Conservation (phyloP, 2,888 invertebrate species). For the Cryptocheilus praepositus region DNA sequence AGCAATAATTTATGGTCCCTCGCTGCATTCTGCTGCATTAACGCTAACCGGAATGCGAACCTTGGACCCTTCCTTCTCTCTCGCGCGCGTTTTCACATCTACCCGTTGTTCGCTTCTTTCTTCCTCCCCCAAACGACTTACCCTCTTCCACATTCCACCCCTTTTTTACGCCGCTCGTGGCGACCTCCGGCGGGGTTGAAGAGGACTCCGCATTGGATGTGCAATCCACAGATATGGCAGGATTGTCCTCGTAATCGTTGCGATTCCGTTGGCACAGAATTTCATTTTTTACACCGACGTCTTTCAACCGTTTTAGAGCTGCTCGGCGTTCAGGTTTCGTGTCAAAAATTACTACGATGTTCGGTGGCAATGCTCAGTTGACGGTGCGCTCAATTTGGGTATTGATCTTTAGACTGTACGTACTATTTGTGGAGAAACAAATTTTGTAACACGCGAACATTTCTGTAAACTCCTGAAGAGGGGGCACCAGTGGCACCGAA, state of each 20-base stretch:
- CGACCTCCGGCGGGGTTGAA: constrained; percentile 44
- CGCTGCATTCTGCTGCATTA: constrained; percentile 20
- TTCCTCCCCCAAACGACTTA: not conserved
- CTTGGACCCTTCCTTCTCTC: not conserved
- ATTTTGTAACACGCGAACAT: too few relatives aligned
- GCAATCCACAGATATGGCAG: constrained; percentile 35
- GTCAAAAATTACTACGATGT: too few relatives aligned
- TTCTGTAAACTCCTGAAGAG: too few relatives aligned
- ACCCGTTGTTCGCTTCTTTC: not conserved
- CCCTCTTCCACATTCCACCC: constrained; percentile 4
- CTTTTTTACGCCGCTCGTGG: constrained; percentile 39
- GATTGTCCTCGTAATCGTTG: not conserved
- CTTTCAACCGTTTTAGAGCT: too few relatives aligned
- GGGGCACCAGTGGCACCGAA: too few relatives aligned
- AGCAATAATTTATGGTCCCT: constrained; percentile 38
- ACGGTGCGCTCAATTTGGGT: too few relatives aligned
- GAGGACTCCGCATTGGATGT: constrained; percentile 18
- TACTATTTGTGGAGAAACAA: too few relatives aligned
- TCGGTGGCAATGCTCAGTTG: too few relatives aligned
- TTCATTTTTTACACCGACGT: constrained; percentile 26
- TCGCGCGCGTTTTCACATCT: not conserved
- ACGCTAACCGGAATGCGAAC: constrained; percentile 25
- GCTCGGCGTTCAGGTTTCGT: too few relatives aligned
- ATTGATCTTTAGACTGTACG: too few relatives aligned
- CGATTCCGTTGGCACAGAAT: constrained; percentile 11